A percentile compares a stretch with the other conserved stretches of the same genome.
These are phyloP conservation scores for Echinarachnius parma DNA, from an alignment of 53 echinoderm and acorn worm genomes.

Conservation along the genomic window DNA sequence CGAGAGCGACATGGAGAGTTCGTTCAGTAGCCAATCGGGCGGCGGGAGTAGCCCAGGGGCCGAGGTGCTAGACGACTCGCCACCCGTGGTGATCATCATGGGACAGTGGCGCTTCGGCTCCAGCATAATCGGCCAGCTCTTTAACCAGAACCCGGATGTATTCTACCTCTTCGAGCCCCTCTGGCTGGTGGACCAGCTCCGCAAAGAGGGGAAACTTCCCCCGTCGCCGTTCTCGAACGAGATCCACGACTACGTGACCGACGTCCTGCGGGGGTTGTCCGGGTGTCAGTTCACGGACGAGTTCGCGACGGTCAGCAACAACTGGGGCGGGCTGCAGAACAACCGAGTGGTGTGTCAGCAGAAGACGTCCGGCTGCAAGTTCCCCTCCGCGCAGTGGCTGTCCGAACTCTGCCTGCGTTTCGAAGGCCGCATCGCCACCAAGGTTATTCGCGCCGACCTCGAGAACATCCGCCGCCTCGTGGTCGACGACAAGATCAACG, in stretches of 20 bases:
- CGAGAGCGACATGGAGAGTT: too few species aligned
- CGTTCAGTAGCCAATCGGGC: too few species aligned
- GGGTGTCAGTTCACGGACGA: slow-evolving; percentile 36
- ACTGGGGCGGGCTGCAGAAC: slow-evolving; percentile 27
- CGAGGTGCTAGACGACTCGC: not conserved
- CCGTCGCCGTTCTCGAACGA: not conserved
- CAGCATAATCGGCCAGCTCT: slow-evolving; percentile 60
- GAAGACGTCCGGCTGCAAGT: not conserved
- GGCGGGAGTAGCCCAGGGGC: not conserved
- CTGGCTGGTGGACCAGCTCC: slow-evolving; percentile 33
- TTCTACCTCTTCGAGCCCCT: slow-evolving; percentile 74
- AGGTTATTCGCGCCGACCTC: slow-evolving; percentile 61
- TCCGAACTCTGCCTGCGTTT: slow-evolving; percentile 4
- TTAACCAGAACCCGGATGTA: slow-evolving; percentile 68
- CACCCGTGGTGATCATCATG: slow-evolving; percentile 48
- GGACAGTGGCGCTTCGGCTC: slow-evolving; percentile 73
- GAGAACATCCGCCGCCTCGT: slow-evolving; percentile 50
- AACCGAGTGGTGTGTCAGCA: slow-evolving; percentile 39
- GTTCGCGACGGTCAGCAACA: slow-evolving; percentile 25
- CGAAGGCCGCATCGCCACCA: slow-evolving; percentile 51
- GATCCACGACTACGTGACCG: slow-evolving; percentile 10
- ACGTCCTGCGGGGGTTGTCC: slow-evolving; percentile 40
- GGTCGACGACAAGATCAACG: slow-evolving; percentile 46
- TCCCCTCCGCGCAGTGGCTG: slow-evolving; percentile 16
- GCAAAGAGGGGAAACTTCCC: not conserved